phyloP scores from a whole-genome alignment of 2,113 vertebrate species.

The Colistium nudipinnis region DNA sequence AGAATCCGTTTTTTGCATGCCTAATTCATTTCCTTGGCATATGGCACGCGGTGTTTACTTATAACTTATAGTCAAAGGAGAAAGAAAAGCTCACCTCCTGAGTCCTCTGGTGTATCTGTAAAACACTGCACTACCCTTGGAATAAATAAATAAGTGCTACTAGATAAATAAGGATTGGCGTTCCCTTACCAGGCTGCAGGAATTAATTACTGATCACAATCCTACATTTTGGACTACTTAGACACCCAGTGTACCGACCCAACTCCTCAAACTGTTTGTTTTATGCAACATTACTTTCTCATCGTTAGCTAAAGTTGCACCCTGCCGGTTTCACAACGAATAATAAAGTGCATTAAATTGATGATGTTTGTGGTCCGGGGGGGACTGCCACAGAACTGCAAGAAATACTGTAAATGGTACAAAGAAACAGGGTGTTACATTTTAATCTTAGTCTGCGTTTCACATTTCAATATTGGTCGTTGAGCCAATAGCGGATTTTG shows the following conservation, averaged over 20 bases:
- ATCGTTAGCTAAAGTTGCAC: constrained; percentile 13
- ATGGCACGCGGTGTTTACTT: no score
- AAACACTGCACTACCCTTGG: background rate
- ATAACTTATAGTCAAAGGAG: no score
- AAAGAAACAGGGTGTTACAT: background rate
- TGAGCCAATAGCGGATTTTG: background rate
- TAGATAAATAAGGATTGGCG: background rate
- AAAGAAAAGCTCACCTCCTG: background rate
- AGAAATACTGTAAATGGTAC: background rate
- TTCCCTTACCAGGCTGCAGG: background rate
- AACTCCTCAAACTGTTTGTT: no score
- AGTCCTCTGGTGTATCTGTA: background rate
- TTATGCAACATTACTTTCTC: constrained; percentile 30
- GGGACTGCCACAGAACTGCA: constrained; percentile 14
- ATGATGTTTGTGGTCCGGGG: background rate
- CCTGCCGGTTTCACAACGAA: constrained; percentile 17
- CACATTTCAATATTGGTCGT: background rate
- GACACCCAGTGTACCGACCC: no score
- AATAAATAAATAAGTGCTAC: background rate
- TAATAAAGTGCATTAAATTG: background rate
- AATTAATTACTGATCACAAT: no score
- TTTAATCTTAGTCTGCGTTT: background rate
- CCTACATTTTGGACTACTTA: no score
- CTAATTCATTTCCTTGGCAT: no score
- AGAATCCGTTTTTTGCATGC: no score